phyloP scores from a whole-genome alignment of 2,888 invertebrate species.

The Pterostichus niger region DNA sequence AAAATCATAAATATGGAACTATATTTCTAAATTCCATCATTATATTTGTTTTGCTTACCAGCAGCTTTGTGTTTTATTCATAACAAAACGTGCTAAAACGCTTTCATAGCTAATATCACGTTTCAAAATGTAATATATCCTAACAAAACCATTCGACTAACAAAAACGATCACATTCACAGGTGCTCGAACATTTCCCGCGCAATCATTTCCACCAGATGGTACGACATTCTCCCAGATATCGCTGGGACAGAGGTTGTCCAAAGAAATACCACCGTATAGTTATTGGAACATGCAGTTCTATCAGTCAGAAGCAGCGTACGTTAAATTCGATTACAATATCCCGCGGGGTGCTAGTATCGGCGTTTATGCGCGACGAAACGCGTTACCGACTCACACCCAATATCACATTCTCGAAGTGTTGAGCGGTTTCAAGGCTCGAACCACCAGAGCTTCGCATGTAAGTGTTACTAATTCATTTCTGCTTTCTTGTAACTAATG shows the following conservation, averaged over 20 bases:
- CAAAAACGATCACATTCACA: conserved; percentile 73
- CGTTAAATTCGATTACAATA: conserved; percentile 96
- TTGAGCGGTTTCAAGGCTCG: conserved; percentile 93
- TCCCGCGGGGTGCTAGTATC: conserved; percentile 94
- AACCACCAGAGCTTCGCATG: conserved; percentile 91
- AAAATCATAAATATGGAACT: conserved; percentile 2
- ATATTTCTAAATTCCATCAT: conserved; percentile 20
- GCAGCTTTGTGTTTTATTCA: conserved; percentile 64
- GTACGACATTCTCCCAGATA: conserved; percentile 94
- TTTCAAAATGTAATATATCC: conserved; percentile 67
- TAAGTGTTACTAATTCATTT: conserved; percentile 79
- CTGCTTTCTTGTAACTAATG: conserved; percentile 36
- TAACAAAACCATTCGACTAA: conserved; percentile 47
- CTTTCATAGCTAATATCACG: conserved; percentile 57
- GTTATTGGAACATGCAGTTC: conserved; percentile 99
- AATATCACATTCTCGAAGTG: conserved; percentile 97
- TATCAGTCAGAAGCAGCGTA: conserved; percentile 96
- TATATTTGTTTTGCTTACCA: conserved; percentile 58
- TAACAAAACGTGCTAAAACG: conserved; percentile 64
- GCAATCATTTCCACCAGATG: conserved; percentile 94
- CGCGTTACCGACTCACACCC: conserved; percentile 96
- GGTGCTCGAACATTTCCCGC: conserved; percentile 94
- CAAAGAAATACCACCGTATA: conserved; percentile 94
- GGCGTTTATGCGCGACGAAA: conserved; percentile 97
- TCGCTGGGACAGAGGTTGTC: conserved; percentile 91